These are phyloP conservation scores for Steinernema feltiae DNA, from an alignment of 1,140 invertebrate genomes.

Conservation along the genomic window DNA sequence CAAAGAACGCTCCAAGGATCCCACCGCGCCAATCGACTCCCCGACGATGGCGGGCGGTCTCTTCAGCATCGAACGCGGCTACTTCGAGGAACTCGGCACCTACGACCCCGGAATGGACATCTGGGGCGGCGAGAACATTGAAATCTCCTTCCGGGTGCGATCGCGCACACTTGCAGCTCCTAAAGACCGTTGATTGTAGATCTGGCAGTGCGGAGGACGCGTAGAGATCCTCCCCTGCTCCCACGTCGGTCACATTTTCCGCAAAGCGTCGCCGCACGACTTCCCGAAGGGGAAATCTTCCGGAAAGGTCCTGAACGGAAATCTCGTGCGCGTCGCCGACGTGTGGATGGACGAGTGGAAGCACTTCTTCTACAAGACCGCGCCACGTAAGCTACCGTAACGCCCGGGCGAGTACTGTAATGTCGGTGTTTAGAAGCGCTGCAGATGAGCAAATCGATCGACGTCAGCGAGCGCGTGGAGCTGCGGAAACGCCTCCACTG, in stretches of 20 bases:
- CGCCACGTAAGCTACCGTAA: conserved; percentile 72
- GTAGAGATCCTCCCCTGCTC: conserved; percentile 89
- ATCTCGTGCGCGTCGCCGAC: conserved; percentile 42
- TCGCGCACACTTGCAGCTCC: not conserved
- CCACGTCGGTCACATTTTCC: conserved; percentile 76
- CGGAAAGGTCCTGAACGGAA: conserved; percentile 62
- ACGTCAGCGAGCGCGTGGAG: conserved; percentile 65
- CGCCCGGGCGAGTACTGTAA: not conserved
- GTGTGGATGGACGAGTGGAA: conserved; percentile 92
- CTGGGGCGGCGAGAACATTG: conserved; percentile 81
- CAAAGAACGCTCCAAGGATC: conserved; percentile 39
- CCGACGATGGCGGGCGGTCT: conserved; percentile 96
- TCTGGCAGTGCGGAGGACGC: conserved; percentile 93
- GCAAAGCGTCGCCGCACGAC: conserved; percentile 88
- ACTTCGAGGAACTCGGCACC: conserved; percentile 85
- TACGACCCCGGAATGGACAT: conserved; percentile 97
- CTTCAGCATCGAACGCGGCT: conserved; percentile 79
- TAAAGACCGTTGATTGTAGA: conserved; percentile 65
- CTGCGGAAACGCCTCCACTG: conserved; percentile 75
- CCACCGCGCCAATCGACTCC: conserved; percentile 61
- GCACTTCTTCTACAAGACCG: conserved; percentile 95
- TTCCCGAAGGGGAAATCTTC: conserved; percentile 80
- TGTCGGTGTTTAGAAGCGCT: conserved; percentile 63
- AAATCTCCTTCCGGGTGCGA: conserved; percentile 62
- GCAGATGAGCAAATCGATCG: conserved; percentile 65